Percentiles rank a stretch among this genome's conserved stretches.
phyloP scores from a whole-genome alignment of 2,113 vertebrate genomes.

The Spilogale gracilis region DNA sequence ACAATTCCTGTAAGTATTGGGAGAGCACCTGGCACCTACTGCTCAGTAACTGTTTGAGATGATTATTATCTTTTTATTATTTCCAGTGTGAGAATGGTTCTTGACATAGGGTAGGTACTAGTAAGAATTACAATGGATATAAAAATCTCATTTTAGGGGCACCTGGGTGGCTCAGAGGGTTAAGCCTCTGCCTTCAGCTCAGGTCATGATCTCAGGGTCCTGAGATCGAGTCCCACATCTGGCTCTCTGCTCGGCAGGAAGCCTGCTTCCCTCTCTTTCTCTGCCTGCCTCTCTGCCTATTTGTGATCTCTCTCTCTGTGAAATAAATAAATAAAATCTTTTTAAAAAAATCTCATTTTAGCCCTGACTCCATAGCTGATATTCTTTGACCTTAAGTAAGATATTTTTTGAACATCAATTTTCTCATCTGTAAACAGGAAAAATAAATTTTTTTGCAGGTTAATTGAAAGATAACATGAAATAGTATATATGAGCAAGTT shows the following conservation, averaged over 20 bases:
- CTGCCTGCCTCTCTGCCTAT: no score
- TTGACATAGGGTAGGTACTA: neutral
- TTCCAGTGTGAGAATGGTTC: neutral
- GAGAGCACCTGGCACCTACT: neutral
- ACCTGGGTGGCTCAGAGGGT: no score
- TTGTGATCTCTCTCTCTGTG: no score
- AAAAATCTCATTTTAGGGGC: neutral
- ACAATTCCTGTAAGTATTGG: neutral
- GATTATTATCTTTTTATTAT: neutral
- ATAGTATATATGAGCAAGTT: neutral
- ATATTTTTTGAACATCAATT: slow-evolving; percentile 3
- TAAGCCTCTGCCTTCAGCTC: no score
- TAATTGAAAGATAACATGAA: neutral
- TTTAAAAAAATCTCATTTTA: neutral
- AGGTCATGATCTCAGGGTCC: no score
- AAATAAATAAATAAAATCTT: no score
- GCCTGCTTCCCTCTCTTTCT: no score
- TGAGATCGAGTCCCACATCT: no score
- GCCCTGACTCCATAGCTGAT: neutral
- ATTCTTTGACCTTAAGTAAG: neutral
- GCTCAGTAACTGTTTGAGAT: neutral
- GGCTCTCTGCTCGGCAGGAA: no score
- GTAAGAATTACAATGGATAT: no score
- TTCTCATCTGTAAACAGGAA: neutral
- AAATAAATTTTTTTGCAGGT: neutral